Evolutionary conservation across 2,797 vertebrate species (phyloP).

Genomic region (Kryptopterus vitreolus): DNA sequence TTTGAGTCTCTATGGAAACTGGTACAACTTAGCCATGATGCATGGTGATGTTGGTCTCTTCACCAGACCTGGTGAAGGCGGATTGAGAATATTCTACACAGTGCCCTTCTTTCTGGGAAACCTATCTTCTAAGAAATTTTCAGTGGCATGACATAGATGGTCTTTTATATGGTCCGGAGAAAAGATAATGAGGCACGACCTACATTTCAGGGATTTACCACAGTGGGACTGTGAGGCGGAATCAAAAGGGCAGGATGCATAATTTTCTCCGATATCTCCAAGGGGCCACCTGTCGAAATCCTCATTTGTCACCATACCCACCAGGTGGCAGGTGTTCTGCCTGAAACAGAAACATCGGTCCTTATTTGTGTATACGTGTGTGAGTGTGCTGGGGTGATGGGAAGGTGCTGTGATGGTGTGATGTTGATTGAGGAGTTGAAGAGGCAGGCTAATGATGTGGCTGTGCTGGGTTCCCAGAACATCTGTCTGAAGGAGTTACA

Average conservation of each 20-base stretch:
- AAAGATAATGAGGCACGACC: conserved; percentile 11
- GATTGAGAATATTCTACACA: conserved; percentile 12
- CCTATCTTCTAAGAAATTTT: conserved; percentile 12
- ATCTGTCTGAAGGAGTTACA: conserved; percentile 33
- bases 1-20: conserved; percentile 73
- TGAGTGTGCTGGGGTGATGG: conserved; percentile 25
- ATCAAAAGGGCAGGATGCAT: conserved; percentile 45
- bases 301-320: conserved; percentile 48
- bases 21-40: conserved; percentile 63
- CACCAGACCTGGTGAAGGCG: conserved; percentile 42
- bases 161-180: neutral
- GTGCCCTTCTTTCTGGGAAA: conserved; percentile 10
- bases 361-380: conserved; percentile 22
- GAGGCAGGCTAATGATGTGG: conserved; percentile 45
- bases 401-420: conserved; percentile 28
- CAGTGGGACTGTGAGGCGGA: conserved; percentile 47
- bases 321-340: conserved; percentile 52
- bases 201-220: conserved; percentile 41
- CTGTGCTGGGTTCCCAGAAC: conserved; percentile 37
- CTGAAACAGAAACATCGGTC: conserved; percentile 44
- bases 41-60: conserved; percentile 61
- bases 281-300: conserved; percentile 54
- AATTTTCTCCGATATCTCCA: conserved; percentile 53
- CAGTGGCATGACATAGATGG: neutral
- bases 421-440: conserved; percentile 43